phyloP scores from a whole-genome alignment of 2,888 invertebrate species.

The Oscheius myriophilus region DNA sequence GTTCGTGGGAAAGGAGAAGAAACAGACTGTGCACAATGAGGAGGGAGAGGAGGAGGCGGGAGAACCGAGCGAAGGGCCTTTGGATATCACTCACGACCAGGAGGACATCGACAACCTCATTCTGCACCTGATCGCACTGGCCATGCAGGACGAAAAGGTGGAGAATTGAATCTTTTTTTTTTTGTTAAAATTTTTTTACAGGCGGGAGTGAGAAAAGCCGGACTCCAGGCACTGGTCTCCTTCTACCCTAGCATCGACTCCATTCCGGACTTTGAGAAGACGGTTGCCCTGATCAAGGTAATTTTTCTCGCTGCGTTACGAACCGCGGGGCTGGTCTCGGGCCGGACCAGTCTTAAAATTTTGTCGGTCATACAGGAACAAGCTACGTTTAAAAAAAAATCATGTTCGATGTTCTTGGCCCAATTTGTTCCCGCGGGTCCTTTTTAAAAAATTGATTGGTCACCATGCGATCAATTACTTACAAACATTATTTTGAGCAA shows the following conservation, averaged over 20 bases:
- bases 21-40: neutral
- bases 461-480: too few species aligned
- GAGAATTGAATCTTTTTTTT: neutral
- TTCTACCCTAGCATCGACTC: neutral
- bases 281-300: slow-evolving; percentile 26
- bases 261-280: neutral
- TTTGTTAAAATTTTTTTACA: neutral
- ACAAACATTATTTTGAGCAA: too few species aligned
- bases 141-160: slow-evolving; percentile 16
- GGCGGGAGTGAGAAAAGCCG: slow-evolving; percentile 30
- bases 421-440: too few species aligned
- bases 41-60: slow-evolving; percentile 3
- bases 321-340: too few species aligned
- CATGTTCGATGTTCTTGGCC: too few species aligned
- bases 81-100: neutral
- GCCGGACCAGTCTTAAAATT: too few species aligned
- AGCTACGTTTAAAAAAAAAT: too few species aligned
- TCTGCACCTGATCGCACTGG: neutral
- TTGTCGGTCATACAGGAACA: too few species aligned
- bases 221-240: slow-evolving; percentile 8
- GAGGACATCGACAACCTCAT: slow-evolving; percentile 25
- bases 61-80: neutral
- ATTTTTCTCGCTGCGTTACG: too few species aligned
- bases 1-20: slow-evolving; percentile 14
- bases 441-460: too few species aligned